Evolutionary conservation across 2,888 invertebrate genomes (phyloP).

Genomic region (Drosophila kokeensis): DNA sequence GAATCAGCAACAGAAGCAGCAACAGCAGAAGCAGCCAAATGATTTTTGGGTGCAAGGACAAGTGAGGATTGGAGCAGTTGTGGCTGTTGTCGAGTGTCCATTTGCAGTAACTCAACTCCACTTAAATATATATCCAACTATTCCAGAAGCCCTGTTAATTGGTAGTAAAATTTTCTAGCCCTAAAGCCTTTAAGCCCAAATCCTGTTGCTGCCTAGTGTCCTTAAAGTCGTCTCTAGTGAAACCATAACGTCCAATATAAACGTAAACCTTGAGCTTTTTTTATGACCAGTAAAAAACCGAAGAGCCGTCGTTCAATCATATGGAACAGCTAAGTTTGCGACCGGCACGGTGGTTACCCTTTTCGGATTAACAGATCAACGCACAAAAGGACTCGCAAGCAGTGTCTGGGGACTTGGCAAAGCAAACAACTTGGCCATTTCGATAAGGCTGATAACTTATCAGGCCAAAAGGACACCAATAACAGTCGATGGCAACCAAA

Average conservation of each 20-base stretch:
- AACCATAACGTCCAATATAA: constrained; percentile 6
- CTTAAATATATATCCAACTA: constrained; percentile 45
- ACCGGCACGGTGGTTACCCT: constrained; percentile 51
- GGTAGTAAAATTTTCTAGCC: constrained; percentile 24
- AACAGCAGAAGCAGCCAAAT: constrained; percentile 26
- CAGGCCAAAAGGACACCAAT: constrained; percentile 50
- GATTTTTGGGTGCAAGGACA: constrained; percentile 25
- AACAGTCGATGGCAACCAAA: constrained; percentile 12
- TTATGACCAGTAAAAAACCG: constrained; percentile 34
- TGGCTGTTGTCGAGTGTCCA: constrained; percentile 42
- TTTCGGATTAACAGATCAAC: constrained; percentile 78
- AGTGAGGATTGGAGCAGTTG: constrained; percentile 17
- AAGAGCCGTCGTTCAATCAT: constrained; percentile 55
- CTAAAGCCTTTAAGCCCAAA: constrained; percentile 13
- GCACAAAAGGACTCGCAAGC: constrained; percentile 61
- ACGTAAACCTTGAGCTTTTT: neutral
- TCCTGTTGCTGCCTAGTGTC: constrained; percentile 5
- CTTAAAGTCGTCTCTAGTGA: neutral
- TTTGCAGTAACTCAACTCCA: constrained; percentile 49
- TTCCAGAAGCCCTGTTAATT: constrained; percentile 35
- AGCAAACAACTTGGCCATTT: constrained; percentile 37
- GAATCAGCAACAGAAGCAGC: constrained; percentile 14
- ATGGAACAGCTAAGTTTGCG: constrained; percentile 41
- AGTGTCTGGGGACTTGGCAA: constrained; percentile 54
- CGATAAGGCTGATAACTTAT: constrained; percentile 69